Evolutionary conservation across 2,888 invertebrate genomes (phyloP).

Genomic region (Sympetrum striolatum): DNA sequence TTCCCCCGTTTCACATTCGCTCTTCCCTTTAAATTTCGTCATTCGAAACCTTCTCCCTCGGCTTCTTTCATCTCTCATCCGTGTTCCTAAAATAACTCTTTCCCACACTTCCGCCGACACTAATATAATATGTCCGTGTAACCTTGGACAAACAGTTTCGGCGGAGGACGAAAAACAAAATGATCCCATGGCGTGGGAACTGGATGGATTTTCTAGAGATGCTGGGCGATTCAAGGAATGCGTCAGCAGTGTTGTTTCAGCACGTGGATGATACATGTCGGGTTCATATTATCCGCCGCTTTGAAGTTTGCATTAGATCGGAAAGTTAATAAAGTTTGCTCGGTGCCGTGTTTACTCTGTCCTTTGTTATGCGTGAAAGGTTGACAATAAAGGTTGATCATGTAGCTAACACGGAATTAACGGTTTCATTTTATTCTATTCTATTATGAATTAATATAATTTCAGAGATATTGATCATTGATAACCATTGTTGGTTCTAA

Average conservation of each 20-base stretch:
- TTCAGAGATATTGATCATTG: too few relatives aligned
- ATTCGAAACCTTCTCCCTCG: background rate
- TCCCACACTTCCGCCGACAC: background rate
- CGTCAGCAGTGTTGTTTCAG: background rate
- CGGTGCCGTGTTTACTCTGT: too few relatives aligned
- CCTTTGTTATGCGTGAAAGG: too few relatives aligned
- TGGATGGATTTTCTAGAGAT: background rate
- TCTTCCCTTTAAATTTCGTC: background rate
- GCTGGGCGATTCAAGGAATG: background rate
- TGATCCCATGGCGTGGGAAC: background rate
- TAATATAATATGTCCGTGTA: background rate
- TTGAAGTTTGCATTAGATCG: too few relatives aligned
- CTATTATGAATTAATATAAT: too few relatives aligned
- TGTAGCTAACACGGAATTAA: too few relatives aligned
- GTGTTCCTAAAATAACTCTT: background rate
- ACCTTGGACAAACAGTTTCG: background rate
- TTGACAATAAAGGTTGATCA: too few relatives aligned
- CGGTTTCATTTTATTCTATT: too few relatives aligned
- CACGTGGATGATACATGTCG: too few relatives aligned
- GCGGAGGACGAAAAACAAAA: background rate
- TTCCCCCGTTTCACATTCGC: background rate
- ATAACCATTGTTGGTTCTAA: too few relatives aligned
- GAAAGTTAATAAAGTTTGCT: too few relatives aligned
- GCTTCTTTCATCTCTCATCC: background rate
- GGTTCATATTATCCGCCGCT: too few relatives aligned